Evolutionary conservation across 2,797 vertebrate genomes (phyloP), one percentile per base, ranked within the genome.

Genomic region (Myotis findleyi): DNA sequence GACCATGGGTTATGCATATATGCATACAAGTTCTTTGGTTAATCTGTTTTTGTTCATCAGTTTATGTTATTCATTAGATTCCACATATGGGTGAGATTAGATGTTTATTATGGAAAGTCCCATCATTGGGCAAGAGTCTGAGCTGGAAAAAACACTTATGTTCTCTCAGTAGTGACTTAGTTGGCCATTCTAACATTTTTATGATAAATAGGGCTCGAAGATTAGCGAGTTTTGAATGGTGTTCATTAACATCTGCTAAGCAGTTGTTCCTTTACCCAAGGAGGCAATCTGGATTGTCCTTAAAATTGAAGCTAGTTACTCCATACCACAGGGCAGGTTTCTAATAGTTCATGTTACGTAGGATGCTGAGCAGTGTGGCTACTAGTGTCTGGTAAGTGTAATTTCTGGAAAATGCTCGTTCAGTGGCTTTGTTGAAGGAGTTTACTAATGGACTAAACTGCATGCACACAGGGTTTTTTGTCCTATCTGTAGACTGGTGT

Each of bases 121-220:
- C 44, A 41, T 89, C 38, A 27, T 0, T 85, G 62, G 27, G 44
- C 30, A 85, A 71, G n/a, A 87, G 12, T 66, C 6, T 53, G 33
- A 41, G 2, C 76, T 79, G 44, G 57, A 85, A 66, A 84, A 84
- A 81, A 71, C 2, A 20, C 27, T 23, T 53, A 10, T 18, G 7
- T 75, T 92, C 57, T 82, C 38, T 69, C 66, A 94, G 21, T 62
- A 62, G 55, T 87, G 30, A 80, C 36, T 87, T 93, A 20, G 9
- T 71, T 96, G 92, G 7, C 47, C 30, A 17, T 85, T 41, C 21
- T 62, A 53, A 80, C 10, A 16, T 86, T 92, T 95, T 69, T 55
- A 79, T 71, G 44, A 64, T 89, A 77, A 73, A 33, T 73, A 85
- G 25, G 27, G 23, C 89, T 64, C 90, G 4, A 5, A 51, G 17